These are phyloP conservation scores for Sipha maydis DNA, from an alignment of 2,888 invertebrate genomes.

Conservation along the genomic window DNA sequence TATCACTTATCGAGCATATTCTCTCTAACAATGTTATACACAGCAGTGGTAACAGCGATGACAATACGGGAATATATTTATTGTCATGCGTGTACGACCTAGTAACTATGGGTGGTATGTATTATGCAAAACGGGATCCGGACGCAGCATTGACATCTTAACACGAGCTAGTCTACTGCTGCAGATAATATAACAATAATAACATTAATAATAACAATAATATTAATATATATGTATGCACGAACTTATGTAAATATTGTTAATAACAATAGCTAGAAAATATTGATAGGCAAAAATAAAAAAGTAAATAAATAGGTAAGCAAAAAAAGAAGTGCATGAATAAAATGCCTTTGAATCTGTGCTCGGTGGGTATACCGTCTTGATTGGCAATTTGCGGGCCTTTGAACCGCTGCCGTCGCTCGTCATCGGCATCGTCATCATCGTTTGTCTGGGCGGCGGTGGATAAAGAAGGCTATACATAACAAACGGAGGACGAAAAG, in stretches of 20 bases:
- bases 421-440: slow-evolving; percentile 8
- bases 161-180: not conserved
- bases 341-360: slow-evolving; percentile 52
- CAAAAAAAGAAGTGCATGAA: slow-evolving; percentile 15
- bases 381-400: slow-evolving; percentile 61
- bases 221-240: not conserved
- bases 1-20: too few species aligned
- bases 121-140: not conserved
- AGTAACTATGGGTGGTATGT: not conserved
- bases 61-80: too few species aligned
- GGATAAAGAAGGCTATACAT: not conserved
- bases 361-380: slow-evolving; percentile 40
- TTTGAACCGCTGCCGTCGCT: slow-evolving; percentile 49
- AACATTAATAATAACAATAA: not conserved
- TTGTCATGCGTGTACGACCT: too few species aligned
- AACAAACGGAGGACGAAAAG: not conserved
- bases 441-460: not conserved
- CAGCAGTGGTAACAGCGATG: too few species aligned
- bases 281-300: slow-evolving; percentile 38
- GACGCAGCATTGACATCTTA: not conserved
- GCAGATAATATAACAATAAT: not conserved
- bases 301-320: slow-evolving; percentile 7
- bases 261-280: slow-evolving; percentile 3
- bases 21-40: too few species aligned
- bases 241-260: not conserved